Evolutionary conservation across 2,797 vertebrate genomes (phyloP).

Genomic region (Vultur gryphus): DNA sequence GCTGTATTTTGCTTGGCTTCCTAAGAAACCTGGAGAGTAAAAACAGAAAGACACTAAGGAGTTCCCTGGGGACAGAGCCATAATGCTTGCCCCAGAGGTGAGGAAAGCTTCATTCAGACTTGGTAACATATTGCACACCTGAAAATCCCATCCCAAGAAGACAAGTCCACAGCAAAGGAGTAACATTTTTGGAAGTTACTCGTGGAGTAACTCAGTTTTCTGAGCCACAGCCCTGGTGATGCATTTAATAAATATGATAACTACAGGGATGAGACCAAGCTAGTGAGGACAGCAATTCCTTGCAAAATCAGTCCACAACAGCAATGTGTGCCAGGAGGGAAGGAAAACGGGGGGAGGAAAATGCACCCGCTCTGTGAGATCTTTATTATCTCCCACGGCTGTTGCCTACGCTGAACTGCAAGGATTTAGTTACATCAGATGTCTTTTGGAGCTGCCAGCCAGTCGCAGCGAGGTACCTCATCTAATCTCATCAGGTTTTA

Average conservation of each 20-base stretch:
- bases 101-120: background rate
- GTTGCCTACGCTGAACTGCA: background rate
- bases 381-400: background rate
- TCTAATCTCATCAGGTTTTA: constrained; percentile 56
- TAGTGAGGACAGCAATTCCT: background rate
- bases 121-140: background rate
- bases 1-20: background rate
- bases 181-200: background rate
- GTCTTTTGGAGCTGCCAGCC: background rate
- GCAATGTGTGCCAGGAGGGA: background rate
- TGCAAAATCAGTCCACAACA: background rate
- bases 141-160: background rate
- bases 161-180: background rate
- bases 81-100: background rate
- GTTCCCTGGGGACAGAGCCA: background rate
- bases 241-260: background rate
- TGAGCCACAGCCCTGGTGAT: background rate
- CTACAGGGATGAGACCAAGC: background rate
- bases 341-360: background rate
- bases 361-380: background rate
- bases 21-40: background rate
- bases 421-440: constrained; percentile 44
- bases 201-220: background rate
- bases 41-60: background rate
- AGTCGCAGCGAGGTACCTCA: background rate